Base-by-base conservation (phyloP, 1,140 invertebrate genomes). In the Harpegnathos saltator region DNA sequence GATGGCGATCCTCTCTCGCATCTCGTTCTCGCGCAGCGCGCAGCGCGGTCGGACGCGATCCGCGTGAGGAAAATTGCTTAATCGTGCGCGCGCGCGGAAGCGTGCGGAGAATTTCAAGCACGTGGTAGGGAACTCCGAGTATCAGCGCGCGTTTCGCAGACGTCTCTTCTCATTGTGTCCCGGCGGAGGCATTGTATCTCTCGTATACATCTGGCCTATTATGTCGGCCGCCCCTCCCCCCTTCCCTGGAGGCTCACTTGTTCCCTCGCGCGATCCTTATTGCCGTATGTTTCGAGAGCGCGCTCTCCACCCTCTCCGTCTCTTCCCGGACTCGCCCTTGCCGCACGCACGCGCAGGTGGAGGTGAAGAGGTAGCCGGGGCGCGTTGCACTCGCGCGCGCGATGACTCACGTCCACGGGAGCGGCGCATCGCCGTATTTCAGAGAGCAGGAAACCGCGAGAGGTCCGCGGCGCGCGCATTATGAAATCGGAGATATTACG, bases 401-500 rank as follows among this genome's bases (percentile, higher is more conserved):
- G 81, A 74, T 86, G 83, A 86, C 74, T 85, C 83, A 85, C 65
- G 77, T 71, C 54, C 71, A 17, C 26, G 29, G 63, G 22, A 65
- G 19, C n/a, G 12, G 48, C 68, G 77, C 26, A 54, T 82, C 84
- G 72, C 17, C 74, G 59, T 78, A 73, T 85, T 78, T 61, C 33
- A 83, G 38, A 73, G 74, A 62, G 65, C 33, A 48, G 85, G 81
- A 74, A 86, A 86, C 48, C 61, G 38, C 38, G 72, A 82, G 66
- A 83, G 86, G 68, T 44, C 82, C 48, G 66, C n/a, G 1, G 72
- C 48, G 81, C 59, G 72, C 48, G 81, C 59, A 87, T 87, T 87
- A 86, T 84, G 85, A 87, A 87, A 87, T 86, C 81, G 66, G 61
- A 83, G 72, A 87, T 87, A 83, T 87, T 87, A 86, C 72, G 77